Percentiles rank a stretch among this genome's conserved stretches.
These are phyloP conservation scores for Eublepharis macularius DNA, from an alignment of 2,113 vertebrate genomes.

Conservation along the genomic window DNA sequence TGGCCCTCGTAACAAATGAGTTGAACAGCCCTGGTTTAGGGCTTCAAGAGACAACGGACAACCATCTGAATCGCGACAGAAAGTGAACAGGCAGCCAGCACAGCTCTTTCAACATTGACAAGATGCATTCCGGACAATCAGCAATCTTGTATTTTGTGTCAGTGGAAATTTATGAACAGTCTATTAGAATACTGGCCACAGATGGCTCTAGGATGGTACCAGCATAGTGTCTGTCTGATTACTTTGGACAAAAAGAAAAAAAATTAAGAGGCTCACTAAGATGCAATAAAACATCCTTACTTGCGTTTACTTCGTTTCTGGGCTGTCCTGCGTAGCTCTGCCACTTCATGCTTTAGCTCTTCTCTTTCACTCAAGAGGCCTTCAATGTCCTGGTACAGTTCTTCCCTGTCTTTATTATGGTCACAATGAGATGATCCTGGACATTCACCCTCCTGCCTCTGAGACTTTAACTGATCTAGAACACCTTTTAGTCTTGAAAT, in stretches of 20 bases:
- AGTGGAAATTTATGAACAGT: too few species aligned
- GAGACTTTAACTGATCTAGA: constrained; percentile 71
- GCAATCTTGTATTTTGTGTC: too few species aligned
- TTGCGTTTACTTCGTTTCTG: constrained; percentile 64
- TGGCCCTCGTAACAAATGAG: too few species aligned
- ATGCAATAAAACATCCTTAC: constrained; percentile 57
- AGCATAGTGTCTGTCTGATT: too few species aligned
- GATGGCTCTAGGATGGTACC: background rate
- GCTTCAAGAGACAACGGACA: too few species aligned
- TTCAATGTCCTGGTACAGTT: constrained; percentile 56
- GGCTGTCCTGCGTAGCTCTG: constrained; percentile 68
- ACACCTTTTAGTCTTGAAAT: constrained; percentile 73
- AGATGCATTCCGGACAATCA: too few species aligned
- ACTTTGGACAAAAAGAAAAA: background rate
- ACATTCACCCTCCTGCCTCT: constrained; percentile 42
- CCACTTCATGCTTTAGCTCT: constrained; percentile 72
- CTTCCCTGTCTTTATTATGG: constrained; percentile 56
- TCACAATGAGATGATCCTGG: constrained; percentile 44
- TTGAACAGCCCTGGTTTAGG: too few species aligned
- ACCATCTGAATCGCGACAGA: too few species aligned
- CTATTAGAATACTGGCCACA: background rate
- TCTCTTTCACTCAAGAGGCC: constrained; percentile 72
- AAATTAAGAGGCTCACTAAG: background rate
- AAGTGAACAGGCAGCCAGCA: too few species aligned
- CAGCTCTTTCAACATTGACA: too few species aligned